Base-by-base conservation (phyloP, 2,888 invertebrate genomes). In the Torymus texanus region DNA sequence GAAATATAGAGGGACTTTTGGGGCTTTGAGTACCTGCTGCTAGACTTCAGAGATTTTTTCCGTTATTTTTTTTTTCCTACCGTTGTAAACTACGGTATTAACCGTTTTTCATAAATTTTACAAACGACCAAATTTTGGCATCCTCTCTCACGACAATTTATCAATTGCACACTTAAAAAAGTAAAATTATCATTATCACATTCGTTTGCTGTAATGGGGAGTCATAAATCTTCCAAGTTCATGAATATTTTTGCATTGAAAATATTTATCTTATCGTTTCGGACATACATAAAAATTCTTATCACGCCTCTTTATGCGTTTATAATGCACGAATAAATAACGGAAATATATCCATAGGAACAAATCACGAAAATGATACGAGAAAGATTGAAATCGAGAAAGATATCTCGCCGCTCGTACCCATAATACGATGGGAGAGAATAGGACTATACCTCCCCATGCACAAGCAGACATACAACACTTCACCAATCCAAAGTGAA, bases 341-440 rank as follows among this genome's bases (percentile, higher is more conserved):
- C 21, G 50, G 29, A 29, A 14, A 58, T 16, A 66, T 18, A 21
- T 14, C 11, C 50, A 50, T 12, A 16, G 41, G 41, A 50, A 65
- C 50, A 56, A 63, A 58, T 76, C 50, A 24, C 24, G 58, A 16
- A 53, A 65, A 76, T 29, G 62, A 65, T 53, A 16, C 65, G 16
- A 53, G 24, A 53, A 66, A 58, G 72, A 72, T 78, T 16, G 67
- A 72, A 72, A 78, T 78, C 78, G 13, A 55, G 41, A 66, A 53
- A 66, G 72, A 67, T 72, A 72, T 53, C 16, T 65, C 12, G 2
- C 29, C 14, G 24, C 72, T 61, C 41, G 8, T 1, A 41, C 41
- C 8, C 41, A 50, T 56, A 56, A 70, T 63, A 50, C 50, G 41
- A 41, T 8, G 53, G 18, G n/a, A 21, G n/a, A 18, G 62, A 63